Evolutionary conservation across 2,797 vertebrate species (phyloP), one percentile per base, ranked within the genome.

Genomic region (Hydrocynus forskahlii): DNA sequence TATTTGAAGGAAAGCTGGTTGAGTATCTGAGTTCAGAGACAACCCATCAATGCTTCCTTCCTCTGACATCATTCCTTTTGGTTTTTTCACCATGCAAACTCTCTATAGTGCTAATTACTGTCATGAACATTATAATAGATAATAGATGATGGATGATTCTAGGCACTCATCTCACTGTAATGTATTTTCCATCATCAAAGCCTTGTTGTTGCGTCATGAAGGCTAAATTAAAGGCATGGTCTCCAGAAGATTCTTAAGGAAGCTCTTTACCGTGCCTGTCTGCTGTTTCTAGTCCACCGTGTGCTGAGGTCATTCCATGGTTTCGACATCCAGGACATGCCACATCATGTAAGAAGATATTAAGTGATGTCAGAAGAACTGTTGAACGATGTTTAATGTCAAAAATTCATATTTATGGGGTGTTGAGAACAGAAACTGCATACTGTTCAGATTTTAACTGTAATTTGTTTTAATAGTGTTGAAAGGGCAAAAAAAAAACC

Each of bases 101-200:
- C 45, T 55, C 23, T 68, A 0, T 67, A 67, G 35, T 25, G 60
- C 21, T 67, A 29, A 59, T 74, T 75, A 55, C 16, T 60, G 8
- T 35, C 13, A 76, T 14, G 40, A 70, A 54, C 7, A n/a, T 59
- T n/a, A 17, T 62, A 45, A 64, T 57, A 21, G 3, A 29, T 21
- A 0, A 23, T 35, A 14, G 0, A 4, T 66, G 72, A 67, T 59
- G 7, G 2, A 54, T 73, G 45, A 16, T 45, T 67, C 64, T 59
- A 10, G 40, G 73, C 67, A 40, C 45, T 21, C 23, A 38, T 69
- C 78, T 43, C 19, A 25, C 3, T 75, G 0, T 45, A 43, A 80
- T 45, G 29, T 23, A 52, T 67, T 74, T 66, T 74, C 60, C 23
- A 35, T 80, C 43, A 35, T 25, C 38, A 50, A 2, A 54, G 48